Evolutionary conservation across 2,888 invertebrate species (phyloP).

Genomic region (Camponotus fellah): DNA sequence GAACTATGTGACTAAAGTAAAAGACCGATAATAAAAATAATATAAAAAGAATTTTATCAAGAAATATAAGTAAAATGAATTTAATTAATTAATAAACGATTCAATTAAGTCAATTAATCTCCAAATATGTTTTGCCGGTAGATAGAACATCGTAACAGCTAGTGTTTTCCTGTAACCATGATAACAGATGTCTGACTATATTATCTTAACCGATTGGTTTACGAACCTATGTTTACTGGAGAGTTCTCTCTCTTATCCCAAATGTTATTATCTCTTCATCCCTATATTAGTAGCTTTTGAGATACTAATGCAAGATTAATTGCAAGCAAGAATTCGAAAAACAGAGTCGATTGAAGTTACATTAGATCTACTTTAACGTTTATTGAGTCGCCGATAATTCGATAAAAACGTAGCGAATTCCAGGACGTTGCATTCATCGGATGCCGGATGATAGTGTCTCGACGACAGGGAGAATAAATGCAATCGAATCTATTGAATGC

Average conservation of each 20-base stretch:
- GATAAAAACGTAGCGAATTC: slow-evolving; percentile 27
- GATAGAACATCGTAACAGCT: neutral
- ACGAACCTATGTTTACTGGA: neutral
- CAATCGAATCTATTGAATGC: slow-evolving; percentile 41
- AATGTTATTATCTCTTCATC: neutral
- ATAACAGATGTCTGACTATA: neutral
- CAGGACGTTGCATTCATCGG: slow-evolving; percentile 41
- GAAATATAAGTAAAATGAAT: neutral
- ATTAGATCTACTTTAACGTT: slow-evolving; percentile 9
- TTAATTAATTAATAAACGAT: neutral
- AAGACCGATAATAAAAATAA: neutral
- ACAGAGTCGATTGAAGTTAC: slow-evolving; percentile 1
- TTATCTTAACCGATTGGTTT: neutral
- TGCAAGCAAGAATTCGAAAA: slow-evolving; percentile 7
- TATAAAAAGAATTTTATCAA: neutral
- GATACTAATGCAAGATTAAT: slow-evolving; percentile 3
- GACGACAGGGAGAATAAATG: slow-evolving; percentile 47
- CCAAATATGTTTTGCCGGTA: neutral
- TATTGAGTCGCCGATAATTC: slow-evolving; percentile 43
- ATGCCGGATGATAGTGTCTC: slow-evolving; percentile 37
- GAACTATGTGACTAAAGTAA: neutral
- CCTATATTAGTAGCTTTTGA: neutral
- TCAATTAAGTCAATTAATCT: neutral
- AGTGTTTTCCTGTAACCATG: neutral
- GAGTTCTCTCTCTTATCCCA: neutral